Evolutionary conservation across 2,113 vertebrate species (phyloP).

Genomic region (Siniperca knerii): DNA sequence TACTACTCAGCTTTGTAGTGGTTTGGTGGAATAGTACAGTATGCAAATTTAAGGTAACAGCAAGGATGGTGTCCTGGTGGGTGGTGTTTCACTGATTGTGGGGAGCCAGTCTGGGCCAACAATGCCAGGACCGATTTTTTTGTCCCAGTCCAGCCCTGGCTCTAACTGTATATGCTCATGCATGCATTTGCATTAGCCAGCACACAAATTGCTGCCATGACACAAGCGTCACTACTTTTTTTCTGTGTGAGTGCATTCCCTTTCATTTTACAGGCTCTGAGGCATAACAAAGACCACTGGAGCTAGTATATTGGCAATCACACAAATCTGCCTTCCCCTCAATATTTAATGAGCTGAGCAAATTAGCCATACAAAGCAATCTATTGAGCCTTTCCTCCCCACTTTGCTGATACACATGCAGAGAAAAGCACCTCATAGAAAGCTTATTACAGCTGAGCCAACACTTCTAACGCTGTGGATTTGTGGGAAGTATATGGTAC

Average conservation of each 20-base stretch:
- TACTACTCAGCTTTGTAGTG: no score
- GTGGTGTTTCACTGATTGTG: no score
- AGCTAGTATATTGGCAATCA: conserved; percentile 80
- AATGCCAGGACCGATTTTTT: no score
- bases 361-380: conserved; percentile 83
- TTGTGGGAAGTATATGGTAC: conserved; percentile 28
- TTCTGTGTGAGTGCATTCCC: conserved; percentile 40
- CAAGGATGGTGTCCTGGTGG: no score
- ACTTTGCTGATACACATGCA: conserved; percentile 67
- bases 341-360: conserved; percentile 85
- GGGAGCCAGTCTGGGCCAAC: no score
- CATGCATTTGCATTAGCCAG: conserved; percentile 31
- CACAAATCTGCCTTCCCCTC: conserved; percentile 82
- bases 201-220: conserved; percentile 43
- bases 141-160: neutral
- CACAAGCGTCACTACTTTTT: conserved; percentile 22
- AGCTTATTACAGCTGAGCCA: conserved; percentile 63
- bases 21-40: no score
- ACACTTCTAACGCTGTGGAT: conserved; percentile 45
- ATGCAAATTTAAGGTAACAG: no score
- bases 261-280: conserved; percentile 70
- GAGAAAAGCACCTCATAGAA: conserved; percentile 55
- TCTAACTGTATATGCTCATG: conserved; percentile 20
- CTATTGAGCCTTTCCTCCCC: conserved; percentile 76
- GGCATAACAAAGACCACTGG: conserved; percentile 76